These are phyloP conservation scores for Caerostris darwini DNA, from an alignment of 1,140 invertebrate species.

Conservation along the genomic window DNA sequence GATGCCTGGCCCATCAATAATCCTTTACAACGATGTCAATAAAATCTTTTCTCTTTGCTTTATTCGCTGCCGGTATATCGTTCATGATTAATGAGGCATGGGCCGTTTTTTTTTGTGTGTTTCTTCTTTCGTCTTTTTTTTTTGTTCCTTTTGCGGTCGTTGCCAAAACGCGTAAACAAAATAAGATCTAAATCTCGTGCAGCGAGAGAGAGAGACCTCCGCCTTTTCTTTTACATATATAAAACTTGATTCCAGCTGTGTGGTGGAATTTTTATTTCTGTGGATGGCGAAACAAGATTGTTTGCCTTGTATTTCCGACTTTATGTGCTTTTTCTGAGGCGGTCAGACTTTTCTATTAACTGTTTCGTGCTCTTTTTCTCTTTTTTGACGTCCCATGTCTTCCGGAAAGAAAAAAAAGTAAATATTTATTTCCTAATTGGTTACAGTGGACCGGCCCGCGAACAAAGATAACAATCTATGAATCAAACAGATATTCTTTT, in stretches of 20 bases:
- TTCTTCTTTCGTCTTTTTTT: not conserved
- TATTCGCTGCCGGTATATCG: conserved; percentile 25
- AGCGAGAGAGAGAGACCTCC: not conserved
- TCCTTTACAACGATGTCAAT: conserved; percentile 56
- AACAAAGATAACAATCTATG: not conserved
- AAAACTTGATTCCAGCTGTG: conserved; percentile 35
- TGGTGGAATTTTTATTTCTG: conserved; percentile 12
- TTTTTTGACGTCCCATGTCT: not conserved
- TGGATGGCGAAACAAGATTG: conserved; percentile 26
- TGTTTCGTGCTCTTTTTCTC: not conserved
- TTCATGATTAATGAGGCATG: conserved; percentile 53
- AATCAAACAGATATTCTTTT: not conserved
- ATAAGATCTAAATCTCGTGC: conserved; percentile 56
- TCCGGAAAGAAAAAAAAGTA: not conserved
- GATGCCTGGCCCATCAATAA: conserved; percentile 37
- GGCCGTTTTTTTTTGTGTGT: not conserved
- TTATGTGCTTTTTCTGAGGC: conserved; percentile 13
- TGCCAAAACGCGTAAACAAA: conserved; percentile 48
- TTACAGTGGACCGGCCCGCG: not conserved
- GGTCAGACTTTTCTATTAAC: not conserved
- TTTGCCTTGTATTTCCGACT: conserved; percentile 40
- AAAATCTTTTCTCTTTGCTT: conserved; percentile 59
- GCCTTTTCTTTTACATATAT: conserved; percentile 30
- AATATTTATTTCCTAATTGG: conserved; percentile 32
- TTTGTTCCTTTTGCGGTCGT: not conserved